A percentile compares a stretch with the other conserved stretches of the same genome.
phyloP scores from a whole-genome alignment of 2,113 vertebrate species.

The Pedionomus torquatus region DNA sequence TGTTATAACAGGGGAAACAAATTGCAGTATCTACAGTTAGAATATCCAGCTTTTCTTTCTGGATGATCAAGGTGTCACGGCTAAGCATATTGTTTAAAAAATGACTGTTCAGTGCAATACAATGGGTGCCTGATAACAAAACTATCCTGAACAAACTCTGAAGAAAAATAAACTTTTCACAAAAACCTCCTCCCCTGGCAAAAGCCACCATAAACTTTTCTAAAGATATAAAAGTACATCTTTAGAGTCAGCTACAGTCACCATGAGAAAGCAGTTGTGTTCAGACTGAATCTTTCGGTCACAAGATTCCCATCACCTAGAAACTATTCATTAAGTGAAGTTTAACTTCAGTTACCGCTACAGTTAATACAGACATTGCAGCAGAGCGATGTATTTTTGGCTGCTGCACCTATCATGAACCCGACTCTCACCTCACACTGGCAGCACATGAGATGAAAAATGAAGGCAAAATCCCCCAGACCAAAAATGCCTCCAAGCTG shows the following conservation, averaged over 20 bases:
- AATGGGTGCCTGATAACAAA: not conserved
- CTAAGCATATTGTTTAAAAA: not conserved
- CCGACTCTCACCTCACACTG: not conserved
- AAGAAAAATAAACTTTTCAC: not conserved
- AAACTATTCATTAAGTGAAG: not conserved
- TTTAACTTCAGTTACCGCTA: not conserved
- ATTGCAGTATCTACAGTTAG: not conserved
- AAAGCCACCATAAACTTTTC: not conserved
- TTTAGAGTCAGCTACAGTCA: not conserved
- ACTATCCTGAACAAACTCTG: not conserved
- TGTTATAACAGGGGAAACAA: not conserved
- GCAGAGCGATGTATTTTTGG: not conserved
- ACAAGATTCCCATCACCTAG: not conserved
- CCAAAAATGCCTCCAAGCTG: not conserved
- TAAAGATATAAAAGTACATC: not conserved
- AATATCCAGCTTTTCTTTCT: not conserved
- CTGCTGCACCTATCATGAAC: not conserved
- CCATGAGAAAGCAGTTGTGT: not conserved
- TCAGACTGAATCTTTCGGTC: not conserved
- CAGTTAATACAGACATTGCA: rapidly evolving
- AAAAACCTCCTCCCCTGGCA: not conserved
- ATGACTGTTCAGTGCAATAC: not conserved
- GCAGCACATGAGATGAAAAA: not conserved
- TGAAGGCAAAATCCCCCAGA: not conserved
- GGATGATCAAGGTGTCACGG: not conserved